Evolutionary conservation across 2,888 invertebrate species (phyloP).

Genomic region (Acanthosepion lycidas): DNA sequence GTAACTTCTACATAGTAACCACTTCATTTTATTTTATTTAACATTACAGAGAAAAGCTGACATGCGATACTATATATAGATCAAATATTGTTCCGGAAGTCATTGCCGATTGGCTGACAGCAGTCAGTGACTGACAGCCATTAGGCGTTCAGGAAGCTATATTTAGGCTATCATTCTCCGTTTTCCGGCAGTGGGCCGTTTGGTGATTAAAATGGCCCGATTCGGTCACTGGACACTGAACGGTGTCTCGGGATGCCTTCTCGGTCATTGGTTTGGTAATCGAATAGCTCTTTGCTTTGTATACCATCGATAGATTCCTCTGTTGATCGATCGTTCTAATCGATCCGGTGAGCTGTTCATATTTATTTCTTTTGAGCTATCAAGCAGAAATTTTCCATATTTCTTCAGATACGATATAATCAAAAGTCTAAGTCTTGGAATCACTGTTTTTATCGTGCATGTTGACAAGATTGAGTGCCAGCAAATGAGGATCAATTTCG

Average conservation of each 20-base stretch:
- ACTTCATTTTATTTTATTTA: no score
- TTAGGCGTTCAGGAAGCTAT: not conserved
- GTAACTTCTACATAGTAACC: no score
- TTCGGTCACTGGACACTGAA: not conserved
- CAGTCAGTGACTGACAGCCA: not conserved
- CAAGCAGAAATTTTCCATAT: not conserved
- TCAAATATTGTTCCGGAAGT: slow-evolving; percentile 33
- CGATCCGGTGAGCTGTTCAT: not conserved
- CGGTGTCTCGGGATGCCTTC: not conserved
- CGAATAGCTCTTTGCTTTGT: not conserved
- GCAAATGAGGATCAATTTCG: no score
- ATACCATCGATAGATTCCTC: not conserved
- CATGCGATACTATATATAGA: not conserved
- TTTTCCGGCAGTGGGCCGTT: not conserved
- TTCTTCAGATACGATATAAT: not conserved
- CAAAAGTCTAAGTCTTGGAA: no score
- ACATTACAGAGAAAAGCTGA: not conserved
- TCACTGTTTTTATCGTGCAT: no score
- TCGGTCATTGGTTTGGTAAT: not conserved
- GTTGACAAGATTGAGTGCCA: no score
- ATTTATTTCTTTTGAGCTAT: not conserved
- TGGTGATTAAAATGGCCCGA: not conserved
- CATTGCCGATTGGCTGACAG: not conserved
- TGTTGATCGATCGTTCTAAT: not conserved
- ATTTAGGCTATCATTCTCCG: not conserved